Evolutionary conservation across 1,140 invertebrate species (phyloP), one percentile per base, ranked within the genome.

Genomic region (Drosophila miranda): DNA sequence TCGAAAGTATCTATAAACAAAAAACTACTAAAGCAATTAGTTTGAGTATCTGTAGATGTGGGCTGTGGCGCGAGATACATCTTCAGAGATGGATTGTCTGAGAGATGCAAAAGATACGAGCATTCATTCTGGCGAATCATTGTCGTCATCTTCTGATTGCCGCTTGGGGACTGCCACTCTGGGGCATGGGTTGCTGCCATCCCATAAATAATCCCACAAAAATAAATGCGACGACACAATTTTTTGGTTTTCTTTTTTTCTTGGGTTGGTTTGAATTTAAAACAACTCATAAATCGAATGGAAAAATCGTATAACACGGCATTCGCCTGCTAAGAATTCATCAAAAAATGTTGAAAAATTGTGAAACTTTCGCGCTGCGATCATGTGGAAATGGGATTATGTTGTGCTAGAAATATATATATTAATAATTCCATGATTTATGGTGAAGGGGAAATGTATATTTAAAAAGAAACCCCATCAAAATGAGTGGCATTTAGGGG

Each of bases 141-240:
- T 62, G 67, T 50, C 56, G 49, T 61, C 48, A 51, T 55, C 16
- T 53, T 46, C 41, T 38, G 50, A 60, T 71, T 64, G 67, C 43
- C 50, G 42, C 52, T 34, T 26, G 30, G 58, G 49, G 51, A 48
- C 43, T 48, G 19, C 30, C 52, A 42, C 53, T 28, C 26, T 19
- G 13, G 30, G 30, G 23, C 55, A 8, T 58, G 23, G 14, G 51
- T 50, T 28, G 46, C 56, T 51, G 19, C 28, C 34, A 30, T 34
- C 45, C 50, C 68, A 84, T 86, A 84, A 84, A 84, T 84, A 77
- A 81, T 75, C 51, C 49, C 34, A 51, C 69, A 71, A 81, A 84
- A 80, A 77, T 64, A 77, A 86, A 86, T 70, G 51, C 63, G 76
- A 74, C 60, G 72, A 80, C 76, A 70, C 68, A 76, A 62, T 77